Evolutionary conservation across 2,797 vertebrate genomes (phyloP).

Genomic region (Crocidura indochinensis): DNA sequence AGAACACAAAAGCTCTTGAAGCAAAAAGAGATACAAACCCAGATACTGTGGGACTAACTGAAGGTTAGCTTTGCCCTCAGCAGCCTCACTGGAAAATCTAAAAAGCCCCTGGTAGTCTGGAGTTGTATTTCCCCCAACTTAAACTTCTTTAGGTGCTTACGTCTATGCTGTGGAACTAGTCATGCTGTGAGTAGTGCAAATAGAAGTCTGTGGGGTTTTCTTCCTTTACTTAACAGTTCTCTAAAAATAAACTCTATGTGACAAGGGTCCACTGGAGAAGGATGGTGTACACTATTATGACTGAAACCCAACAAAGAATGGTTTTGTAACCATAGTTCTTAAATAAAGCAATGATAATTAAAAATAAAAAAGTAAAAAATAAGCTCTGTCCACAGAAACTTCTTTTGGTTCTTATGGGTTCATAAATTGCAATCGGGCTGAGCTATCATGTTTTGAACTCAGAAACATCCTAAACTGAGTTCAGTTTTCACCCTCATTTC

Average conservation of each 20-base stretch:
- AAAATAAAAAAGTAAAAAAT: no score
- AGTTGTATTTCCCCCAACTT: neutral
- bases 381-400: neutral
- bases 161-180: neutral
- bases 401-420: neutral
- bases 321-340: no score
- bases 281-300: no score
- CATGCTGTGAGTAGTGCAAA: neutral
- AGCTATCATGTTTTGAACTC: neutral
- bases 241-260: conserved; percentile 28
- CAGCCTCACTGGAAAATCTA: neutral
- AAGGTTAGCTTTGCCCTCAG: neutral
- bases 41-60: neutral
- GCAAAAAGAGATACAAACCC: neutral
- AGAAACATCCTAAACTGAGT: neutral
- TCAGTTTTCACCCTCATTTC: neutral
- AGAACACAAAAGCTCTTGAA: neutral
- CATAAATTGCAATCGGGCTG: neutral
- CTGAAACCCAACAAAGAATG: no score
- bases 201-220: neutral
- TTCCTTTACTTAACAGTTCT: neutral
- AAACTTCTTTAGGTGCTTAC: neutral
- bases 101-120: neutral
- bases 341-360: no score
- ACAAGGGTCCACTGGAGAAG: no score